These are phyloP conservation scores for Monopis laevigella DNA, from an alignment of 2,888 invertebrate genomes.

Conservation along the genomic window DNA sequence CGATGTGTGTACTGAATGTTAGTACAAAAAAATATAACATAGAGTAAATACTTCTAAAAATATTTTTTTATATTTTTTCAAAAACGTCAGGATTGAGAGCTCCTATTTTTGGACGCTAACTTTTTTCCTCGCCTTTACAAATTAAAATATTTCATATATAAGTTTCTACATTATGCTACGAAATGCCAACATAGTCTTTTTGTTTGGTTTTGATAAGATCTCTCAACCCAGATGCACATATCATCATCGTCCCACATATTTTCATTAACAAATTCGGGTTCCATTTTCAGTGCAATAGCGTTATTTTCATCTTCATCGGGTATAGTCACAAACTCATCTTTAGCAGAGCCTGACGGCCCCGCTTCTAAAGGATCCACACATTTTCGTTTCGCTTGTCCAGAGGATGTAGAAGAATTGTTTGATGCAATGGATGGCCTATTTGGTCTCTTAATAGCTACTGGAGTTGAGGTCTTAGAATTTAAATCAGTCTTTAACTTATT, in stretches of 20 bases:
- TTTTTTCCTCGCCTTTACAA: no score
- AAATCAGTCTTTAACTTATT: slow-evolving; percentile 71
- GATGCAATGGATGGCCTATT: slow-evolving; percentile 72
- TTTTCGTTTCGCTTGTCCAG: slow-evolving; percentile 65
- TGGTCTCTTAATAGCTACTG: slow-evolving; percentile 71
- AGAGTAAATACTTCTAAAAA: no score
- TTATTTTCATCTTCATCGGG: slow-evolving; percentile 64
- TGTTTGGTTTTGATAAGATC: no score
- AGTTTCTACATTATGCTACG: no score
- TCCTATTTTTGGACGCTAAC: no score
- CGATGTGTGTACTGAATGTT: no score
- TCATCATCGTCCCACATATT: slow-evolving; percentile 67
- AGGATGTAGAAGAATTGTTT: slow-evolving; percentile 69
- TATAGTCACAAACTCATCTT: slow-evolving; percentile 63
- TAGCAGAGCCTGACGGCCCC: slow-evolving; percentile 65
- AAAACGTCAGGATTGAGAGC: no score
- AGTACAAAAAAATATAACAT: no score
- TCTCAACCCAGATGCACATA: no score
- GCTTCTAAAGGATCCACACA: slow-evolving; percentile 70
- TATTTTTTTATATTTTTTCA: no score
- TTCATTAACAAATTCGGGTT: slow-evolving; percentile 73
- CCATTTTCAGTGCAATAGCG: slow-evolving; percentile 72
- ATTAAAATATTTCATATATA: no score
- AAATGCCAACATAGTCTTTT: no score
- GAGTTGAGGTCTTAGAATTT: slow-evolving; percentile 71